Evolutionary conservation across 1,140 invertebrate genomes (phyloP).

Genomic region (Papilio aristodemus): DNA sequence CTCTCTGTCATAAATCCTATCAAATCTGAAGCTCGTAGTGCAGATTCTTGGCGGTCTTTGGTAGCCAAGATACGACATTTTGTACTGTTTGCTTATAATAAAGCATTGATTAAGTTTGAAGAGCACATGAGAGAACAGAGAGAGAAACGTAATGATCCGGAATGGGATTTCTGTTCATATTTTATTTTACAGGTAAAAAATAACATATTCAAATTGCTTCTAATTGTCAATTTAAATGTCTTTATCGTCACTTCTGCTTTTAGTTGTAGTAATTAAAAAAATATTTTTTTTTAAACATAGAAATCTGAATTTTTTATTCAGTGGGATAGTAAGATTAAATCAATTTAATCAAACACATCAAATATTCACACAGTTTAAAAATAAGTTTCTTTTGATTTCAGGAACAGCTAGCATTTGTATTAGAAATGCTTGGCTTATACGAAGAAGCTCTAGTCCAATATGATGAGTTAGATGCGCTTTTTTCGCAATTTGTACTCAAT

Average conservation of each 20-base stretch:
- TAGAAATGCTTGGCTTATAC: slow-evolving; percentile 95
- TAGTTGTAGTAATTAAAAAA: no score
- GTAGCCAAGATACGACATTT: slow-evolving; percentile 91
- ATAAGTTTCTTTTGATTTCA: slow-evolving; percentile 75
- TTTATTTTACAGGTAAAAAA: slow-evolving; percentile 89
- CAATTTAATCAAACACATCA: no score
- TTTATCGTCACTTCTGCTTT: no score
- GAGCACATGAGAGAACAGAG: slow-evolving; percentile 94
- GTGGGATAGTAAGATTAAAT: no score
- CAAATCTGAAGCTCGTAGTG: slow-evolving; percentile 92
- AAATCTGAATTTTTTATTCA: no score
- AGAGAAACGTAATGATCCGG: slow-evolving; percentile 92
- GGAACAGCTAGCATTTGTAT: slow-evolving; percentile 97
- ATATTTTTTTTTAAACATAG: no score
- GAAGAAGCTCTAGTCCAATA: slow-evolving; percentile 98
- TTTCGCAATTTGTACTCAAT: slow-evolving; percentile 97
- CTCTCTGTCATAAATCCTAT: slow-evolving; percentile 94
- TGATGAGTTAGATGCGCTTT: slow-evolving; percentile 97
- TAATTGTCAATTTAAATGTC: no score
- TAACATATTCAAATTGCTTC: no score
- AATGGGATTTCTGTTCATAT: slow-evolving; percentile 97
- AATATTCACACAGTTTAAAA: no score
- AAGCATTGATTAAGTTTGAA: slow-evolving; percentile 92
- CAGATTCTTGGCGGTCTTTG: slow-evolving; percentile 93
- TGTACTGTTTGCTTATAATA: slow-evolving; percentile 93